These are phyloP conservation scores for Diadromus collaris DNA, from an alignment of 2,888 invertebrate species.

Conservation along the genomic window DNA sequence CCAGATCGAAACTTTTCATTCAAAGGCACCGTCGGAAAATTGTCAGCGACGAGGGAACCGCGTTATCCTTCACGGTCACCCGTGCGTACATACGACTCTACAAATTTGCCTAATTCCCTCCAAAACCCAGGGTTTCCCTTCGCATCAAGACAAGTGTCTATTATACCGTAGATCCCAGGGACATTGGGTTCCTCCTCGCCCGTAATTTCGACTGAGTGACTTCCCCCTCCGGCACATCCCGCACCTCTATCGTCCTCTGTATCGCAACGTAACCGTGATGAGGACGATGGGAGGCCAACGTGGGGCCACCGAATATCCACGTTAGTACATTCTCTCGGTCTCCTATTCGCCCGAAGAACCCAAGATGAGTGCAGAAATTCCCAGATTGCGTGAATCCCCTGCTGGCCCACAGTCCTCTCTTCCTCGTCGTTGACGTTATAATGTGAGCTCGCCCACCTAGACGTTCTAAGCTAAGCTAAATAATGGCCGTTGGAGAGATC, in stretches of 20 bases:
- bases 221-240: constrained; percentile 48
- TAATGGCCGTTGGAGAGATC: constrained; percentile 78
- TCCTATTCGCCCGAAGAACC: constrained; percentile 68
- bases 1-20: constrained; percentile 55
- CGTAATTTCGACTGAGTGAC: constrained; percentile 71
- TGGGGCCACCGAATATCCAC: constrained; percentile 16
- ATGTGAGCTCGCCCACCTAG: constrained; percentile 70
- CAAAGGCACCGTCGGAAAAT: constrained; percentile 44
- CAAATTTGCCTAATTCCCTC: constrained; percentile 61
- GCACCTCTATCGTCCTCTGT: constrained; percentile 53
- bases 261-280: constrained; percentile 44
- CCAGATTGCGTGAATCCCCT: constrained; percentile 67
- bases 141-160: constrained; percentile 63
- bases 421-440: constrained; percentile 55
- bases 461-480: constrained; percentile 78
- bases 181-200: constrained; percentile 62
- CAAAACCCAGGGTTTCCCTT: constrained; percentile 59
- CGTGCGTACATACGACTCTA: constrained; percentile 50
- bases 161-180: constrained; percentile 63
- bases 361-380: constrained; percentile 67
- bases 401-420: constrained; percentile 23
- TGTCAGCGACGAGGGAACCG: constrained; percentile 34
- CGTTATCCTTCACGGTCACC: constrained; percentile 52
- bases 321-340: constrained; percentile 22
- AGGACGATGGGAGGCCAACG: background rate